Evolutionary conservation across 2,797 vertebrate species (phyloP).

Genomic region (Alcedo atthis): DNA sequence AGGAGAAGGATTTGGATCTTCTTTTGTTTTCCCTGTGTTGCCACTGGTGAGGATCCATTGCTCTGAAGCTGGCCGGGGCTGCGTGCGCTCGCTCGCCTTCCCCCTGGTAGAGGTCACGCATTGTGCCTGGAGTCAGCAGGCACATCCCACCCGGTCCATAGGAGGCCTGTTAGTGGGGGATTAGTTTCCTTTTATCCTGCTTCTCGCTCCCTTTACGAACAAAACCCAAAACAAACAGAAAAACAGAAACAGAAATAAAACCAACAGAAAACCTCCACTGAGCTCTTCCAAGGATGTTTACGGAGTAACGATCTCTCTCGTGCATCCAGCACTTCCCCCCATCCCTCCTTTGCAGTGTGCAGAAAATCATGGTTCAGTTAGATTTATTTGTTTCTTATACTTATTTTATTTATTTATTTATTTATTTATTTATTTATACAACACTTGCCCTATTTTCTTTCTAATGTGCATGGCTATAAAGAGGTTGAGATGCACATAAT

Average conservation of each 20-base stretch:
- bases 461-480: neutral
- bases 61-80: neutral
- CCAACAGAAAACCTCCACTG: slow-evolving; percentile 2
- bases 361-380: neutral
- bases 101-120: neutral
- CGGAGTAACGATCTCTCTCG: neutral
- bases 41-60: neutral
- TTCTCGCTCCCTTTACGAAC: slow-evolving; percentile 1
- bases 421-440: neutral
- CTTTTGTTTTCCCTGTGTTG: neutral
- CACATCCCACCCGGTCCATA: rapidly evolving
- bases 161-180: slow-evolving; percentile 18
- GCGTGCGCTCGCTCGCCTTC: neutral
- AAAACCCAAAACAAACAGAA: slow-evolving; percentile 10
- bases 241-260: neutral
- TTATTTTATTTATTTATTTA: neutral
- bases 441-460: neutral
- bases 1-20: neutral
- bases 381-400: neutral
- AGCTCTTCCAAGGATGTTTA: slow-evolving; percentile 4
- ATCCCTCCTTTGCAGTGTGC: neutral
- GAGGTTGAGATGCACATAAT: neutral
- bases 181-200: slow-evolving; percentile 32
- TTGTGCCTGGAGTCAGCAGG: neutral
- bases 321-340: neutral